These are phyloP conservation scores for Araneus ventricosus DNA, from an alignment of 1,140 invertebrate genomes.

Conservation along the genomic window DNA sequence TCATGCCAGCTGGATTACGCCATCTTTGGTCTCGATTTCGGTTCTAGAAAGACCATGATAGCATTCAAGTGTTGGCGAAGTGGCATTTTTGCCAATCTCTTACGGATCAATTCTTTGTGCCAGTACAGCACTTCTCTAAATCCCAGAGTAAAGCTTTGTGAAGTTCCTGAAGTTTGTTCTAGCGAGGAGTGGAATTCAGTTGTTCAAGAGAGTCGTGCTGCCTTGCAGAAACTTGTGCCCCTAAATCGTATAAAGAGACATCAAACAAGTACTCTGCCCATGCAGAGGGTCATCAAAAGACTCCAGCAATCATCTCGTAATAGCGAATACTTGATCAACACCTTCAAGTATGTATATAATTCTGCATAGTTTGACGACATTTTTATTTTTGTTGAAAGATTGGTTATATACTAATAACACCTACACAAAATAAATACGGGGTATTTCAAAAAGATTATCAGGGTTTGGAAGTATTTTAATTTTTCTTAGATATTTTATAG, in stretches of 20 bases:
- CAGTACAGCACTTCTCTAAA: background rate
- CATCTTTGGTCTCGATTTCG: background rate
- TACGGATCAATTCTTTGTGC: background rate
- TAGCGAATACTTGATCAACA: constrained; percentile 11
- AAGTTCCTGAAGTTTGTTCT: constrained; percentile 24
- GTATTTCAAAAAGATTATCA: no score
- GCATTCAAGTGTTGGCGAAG: background rate
- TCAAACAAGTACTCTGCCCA: background rate
- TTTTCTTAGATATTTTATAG: no score
- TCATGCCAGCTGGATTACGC: background rate
- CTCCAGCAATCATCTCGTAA: background rate
- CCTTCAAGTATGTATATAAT: constrained; percentile 53
- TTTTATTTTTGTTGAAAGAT: no score
- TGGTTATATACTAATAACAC: no score
- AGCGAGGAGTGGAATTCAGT: constrained; percentile 47
- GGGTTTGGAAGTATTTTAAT: no score
- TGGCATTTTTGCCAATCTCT: background rate
- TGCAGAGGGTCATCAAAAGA: background rate
- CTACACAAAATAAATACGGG: no score
- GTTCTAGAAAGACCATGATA: background rate
- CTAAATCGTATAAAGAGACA: no score
- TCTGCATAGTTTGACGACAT: no score
- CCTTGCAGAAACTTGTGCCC: background rate
- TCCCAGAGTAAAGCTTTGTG: background rate
- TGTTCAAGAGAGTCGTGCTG: background rate